Base-by-base conservation (phyloP, 2,797 vertebrate genomes). In the Atherinosoma microstoma region DNA sequence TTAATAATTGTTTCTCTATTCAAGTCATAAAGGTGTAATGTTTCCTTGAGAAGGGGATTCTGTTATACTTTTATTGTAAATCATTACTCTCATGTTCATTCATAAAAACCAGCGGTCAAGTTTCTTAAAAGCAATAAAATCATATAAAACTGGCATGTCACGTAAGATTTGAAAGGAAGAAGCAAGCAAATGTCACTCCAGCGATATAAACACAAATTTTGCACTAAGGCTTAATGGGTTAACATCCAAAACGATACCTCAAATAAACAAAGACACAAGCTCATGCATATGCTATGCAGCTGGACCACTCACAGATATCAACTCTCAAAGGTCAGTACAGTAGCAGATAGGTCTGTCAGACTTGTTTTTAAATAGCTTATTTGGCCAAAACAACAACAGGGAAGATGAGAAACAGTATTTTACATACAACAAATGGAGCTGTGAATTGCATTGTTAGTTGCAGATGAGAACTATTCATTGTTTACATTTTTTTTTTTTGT, bases 271-370 rank as follows among this genome's bases (percentile, higher is more conserved):
- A 80, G 30, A 49, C 29, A 57, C 3, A 15, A 24, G 16, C 15
- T 64, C 32, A 54, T 57, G 40, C 40, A 56, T 67, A 79, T 40
- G 49, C 32, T 58, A n/a, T 8, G 59, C 51, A 54, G 18, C 42
- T 36, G 57, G 54, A 60, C 45, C 32, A 36, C 22, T 34, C 24
- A 53, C 6, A 63, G 38, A 80, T 73, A 83, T 80, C 67, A 58
- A 32, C 62, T 73, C 73, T 84, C 35, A 88, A 88, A 92, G 84
- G 87, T 92, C 89, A 91, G 53, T 30, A 16, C 86, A 85, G 51
- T 47, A 18, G 24, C 75, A 85, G 65, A 79, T 76, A 16, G n/a
- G 27, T 75, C 45, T 47, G 13, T 75, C 42, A 65, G 57, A 68
- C 42, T 67, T 62, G 20, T 79, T 87, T 87, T 83, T 53, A 80